Conservation (phyloP, 2,113 vertebrate genomes). For the Strix uralensis region DNA sequence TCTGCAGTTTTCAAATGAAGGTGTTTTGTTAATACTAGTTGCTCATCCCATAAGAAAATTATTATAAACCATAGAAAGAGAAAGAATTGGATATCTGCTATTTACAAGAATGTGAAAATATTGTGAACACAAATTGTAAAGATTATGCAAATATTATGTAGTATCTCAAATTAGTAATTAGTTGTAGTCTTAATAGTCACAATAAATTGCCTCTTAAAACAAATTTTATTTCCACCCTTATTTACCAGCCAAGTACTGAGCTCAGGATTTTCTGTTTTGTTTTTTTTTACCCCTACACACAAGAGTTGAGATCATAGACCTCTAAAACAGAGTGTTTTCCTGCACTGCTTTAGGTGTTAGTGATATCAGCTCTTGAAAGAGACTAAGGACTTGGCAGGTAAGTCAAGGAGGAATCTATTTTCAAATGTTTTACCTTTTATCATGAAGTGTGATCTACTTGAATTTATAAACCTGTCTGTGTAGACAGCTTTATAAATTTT, state of each 20-base stretch:
- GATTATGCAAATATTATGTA: not conserved
- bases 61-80: not conserved
- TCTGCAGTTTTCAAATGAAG: not conserved
- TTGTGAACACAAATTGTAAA: not conserved
- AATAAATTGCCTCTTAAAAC: not conserved
- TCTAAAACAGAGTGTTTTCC: not conserved
- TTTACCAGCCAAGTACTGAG: conserved; percentile 9
- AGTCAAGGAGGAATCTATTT: not conserved
- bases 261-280: not conserved
- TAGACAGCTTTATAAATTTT: not conserved
- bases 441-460: not conserved
- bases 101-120: not conserved
- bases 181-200: not conserved
- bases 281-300: not conserved
- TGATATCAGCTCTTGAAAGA: not conserved
- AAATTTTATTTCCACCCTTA: not conserved
- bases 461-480: not conserved
- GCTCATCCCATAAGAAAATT: not conserved
- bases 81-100: not conserved
- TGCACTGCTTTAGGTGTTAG: not conserved
- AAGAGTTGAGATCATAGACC: not conserved
- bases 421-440: not conserved
- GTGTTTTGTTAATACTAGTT: not conserved
- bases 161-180: not conserved
- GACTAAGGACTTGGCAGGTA: not conserved